Percentiles rank a stretch among this genome's conserved stretches.
These are phyloP conservation scores for Bimastos eiseni DNA, from an alignment of 2,888 invertebrate genomes.

Conservation along the genomic window DNA sequence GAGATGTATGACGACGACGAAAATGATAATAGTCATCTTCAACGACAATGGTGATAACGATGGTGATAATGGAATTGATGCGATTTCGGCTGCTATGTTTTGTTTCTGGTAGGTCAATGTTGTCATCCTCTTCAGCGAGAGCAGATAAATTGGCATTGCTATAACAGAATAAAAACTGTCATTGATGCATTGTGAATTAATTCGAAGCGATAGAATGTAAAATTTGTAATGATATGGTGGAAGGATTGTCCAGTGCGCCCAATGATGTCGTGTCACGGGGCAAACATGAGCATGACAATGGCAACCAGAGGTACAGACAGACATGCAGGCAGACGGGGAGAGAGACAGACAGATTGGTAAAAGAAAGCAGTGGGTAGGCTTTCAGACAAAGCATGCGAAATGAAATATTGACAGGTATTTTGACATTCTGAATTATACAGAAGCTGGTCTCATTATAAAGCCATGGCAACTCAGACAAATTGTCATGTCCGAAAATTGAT, in stretches of 20 bases:
- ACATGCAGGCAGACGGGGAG: neutral
- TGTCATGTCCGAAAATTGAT: slow-evolving; percentile 2
- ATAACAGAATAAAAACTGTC: no score
- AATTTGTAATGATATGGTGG: neutral
- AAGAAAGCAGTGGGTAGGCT: neutral
- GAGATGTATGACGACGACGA: neutral
- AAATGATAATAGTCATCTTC: neutral
- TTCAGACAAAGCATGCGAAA: neutral
- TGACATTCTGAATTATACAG: neutral
- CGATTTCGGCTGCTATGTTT: neutral
- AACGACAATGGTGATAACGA: neutral
- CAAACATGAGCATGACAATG: neutral
- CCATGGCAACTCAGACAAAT: neutral
- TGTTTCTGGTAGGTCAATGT: no score
- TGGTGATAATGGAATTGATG: neutral
- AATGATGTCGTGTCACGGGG: neutral
- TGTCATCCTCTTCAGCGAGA: no score
- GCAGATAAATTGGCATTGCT: no score
- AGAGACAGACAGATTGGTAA: neutral
- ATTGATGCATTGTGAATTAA: neutral
- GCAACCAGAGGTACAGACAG: neutral
- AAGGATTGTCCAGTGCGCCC: neutral
- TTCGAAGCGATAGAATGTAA: neutral
- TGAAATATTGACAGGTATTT: neutral
- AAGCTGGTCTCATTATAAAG: neutral